These are phyloP conservation scores for Xestia ashworthii DNA, from an alignment of 2,888 invertebrate genomes.

Conservation along the genomic window DNA sequence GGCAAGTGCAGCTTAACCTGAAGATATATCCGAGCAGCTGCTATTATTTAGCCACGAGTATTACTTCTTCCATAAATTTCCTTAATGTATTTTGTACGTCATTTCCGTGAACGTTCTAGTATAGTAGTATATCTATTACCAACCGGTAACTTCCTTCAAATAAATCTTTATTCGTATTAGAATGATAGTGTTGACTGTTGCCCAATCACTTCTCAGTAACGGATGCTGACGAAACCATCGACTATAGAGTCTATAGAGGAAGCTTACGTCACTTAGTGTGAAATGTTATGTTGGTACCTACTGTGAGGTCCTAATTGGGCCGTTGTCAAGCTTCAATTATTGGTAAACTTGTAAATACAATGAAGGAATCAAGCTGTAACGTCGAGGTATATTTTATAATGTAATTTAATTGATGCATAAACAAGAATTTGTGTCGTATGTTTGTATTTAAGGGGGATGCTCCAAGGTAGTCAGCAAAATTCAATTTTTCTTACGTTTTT, in stretches of 20 bases:
- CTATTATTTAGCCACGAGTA: neutral
- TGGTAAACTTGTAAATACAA: neutral
- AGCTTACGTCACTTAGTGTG: conserved; percentile 34
- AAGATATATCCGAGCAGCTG: too few species aligned
- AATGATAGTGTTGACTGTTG: conserved; percentile 22
- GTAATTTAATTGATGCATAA: too few species aligned
- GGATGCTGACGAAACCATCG: conserved; percentile 46
- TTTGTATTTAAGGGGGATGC: too few species aligned
- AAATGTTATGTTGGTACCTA: conserved; percentile 24
- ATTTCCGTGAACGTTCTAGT: conserved; percentile 10
- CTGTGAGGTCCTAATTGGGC: conserved; percentile 19
- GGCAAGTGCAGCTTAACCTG: neutral
- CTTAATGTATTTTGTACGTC: neutral
- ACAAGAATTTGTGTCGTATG: too few species aligned
- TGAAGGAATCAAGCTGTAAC: neutral
- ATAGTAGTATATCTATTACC: neutral
- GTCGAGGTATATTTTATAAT: neutral
- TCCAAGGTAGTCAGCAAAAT: too few species aligned
- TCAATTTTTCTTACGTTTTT: too few species aligned
- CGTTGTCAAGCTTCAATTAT: conserved; percentile 6
- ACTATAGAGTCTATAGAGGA: conserved; percentile 40
- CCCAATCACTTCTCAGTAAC: conserved; percentile 28
- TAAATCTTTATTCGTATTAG: conserved; percentile 29
- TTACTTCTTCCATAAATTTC: neutral
- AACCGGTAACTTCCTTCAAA: conserved; percentile 36